These are phyloP conservation scores for Bombylius major DNA, from an alignment of 2,888 invertebrate species.

Conservation along the genomic window DNA sequence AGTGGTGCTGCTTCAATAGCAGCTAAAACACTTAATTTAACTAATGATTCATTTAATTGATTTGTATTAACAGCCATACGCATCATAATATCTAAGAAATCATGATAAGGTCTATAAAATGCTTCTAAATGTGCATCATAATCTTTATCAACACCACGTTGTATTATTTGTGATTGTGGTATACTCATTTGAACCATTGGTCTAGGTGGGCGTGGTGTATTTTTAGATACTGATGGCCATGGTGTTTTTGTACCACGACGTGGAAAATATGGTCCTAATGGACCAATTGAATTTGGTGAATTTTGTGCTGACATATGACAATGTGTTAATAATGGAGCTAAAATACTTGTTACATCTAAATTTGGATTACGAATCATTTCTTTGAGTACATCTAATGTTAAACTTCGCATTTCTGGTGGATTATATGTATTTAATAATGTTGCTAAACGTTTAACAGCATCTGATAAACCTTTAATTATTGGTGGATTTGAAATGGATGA, in stretches of 20 bases:
- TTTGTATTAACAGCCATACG: conserved; percentile 81
- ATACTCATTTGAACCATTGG: conserved; percentile 81
- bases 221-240: conserved; percentile 44
- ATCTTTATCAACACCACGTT: conserved; percentile 58
- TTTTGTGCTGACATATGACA: conserved; percentile 72
- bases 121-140: conserved; percentile 63
- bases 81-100: conserved; percentile 71
- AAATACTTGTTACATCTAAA: conserved; percentile 48
- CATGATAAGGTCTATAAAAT: conserved; percentile 80
- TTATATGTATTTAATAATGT: conserved; percentile 82
- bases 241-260: conserved; percentile 46
- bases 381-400: conserved; percentile 54
- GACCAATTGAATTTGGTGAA: conserved; percentile 50
- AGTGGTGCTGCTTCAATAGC: conserved; percentile 84
- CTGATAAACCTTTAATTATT: conserved; percentile 71
- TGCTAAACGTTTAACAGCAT: conserved; percentile 73
- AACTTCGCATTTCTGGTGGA: conserved; percentile 67
- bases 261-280: conserved; percentile 66
- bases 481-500: conserved; percentile 18
- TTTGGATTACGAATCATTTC: conserved; percentile 34
- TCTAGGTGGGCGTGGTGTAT: conserved; percentile 54
- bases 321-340: conserved; percentile 75
- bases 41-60: conserved; percentile 71
- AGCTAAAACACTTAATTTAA: conserved; percentile 76
- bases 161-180: conserved; percentile 54